Evolutionary conservation across 2,888 invertebrate species (phyloP).

Genomic region (Chymomyza procnemis): DNA sequence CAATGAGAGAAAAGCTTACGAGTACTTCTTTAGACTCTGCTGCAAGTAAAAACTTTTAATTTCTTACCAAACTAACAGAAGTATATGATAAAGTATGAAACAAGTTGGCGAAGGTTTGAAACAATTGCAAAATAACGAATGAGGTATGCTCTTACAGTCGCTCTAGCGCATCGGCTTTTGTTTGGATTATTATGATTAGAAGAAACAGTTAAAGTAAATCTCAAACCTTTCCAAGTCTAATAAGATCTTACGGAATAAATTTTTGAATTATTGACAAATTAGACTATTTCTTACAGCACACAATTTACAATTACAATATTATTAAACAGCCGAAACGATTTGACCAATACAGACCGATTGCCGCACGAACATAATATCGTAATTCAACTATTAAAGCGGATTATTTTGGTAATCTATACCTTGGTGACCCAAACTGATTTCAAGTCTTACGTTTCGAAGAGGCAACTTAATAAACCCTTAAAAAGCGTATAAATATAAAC

Average conservation of each 20-base stretch:
- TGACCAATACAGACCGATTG: no score
- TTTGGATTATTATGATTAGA: no score
- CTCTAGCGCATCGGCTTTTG: no score
- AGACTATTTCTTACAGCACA: no score
- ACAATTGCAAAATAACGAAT: not conserved
- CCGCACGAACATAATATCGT: not conserved
- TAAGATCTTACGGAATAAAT: no score
- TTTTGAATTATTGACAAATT: no score
- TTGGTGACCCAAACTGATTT: not conserved
- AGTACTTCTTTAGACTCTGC: not conserved
- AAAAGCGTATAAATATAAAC: not conserved
- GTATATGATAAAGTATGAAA: not conserved
- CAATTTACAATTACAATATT: no score
- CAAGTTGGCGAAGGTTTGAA: not conserved
- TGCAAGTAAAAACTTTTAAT: conserved; percentile 40
- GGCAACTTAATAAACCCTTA: not conserved
- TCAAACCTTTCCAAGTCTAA: no score
- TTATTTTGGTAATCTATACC: not conserved
- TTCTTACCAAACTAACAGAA: conserved; percentile 17
- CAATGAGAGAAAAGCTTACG: not conserved
- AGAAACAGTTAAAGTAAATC: no score
- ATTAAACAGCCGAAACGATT: no score
- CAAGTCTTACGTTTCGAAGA: not conserved
- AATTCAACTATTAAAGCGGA: no score
- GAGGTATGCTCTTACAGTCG: not conserved